Percentiles rank a stretch among this genome's conserved stretches.
phyloP scores from a whole-genome alignment of 1,140 invertebrate genomes.

The Heliconius eleuchia region DNA sequence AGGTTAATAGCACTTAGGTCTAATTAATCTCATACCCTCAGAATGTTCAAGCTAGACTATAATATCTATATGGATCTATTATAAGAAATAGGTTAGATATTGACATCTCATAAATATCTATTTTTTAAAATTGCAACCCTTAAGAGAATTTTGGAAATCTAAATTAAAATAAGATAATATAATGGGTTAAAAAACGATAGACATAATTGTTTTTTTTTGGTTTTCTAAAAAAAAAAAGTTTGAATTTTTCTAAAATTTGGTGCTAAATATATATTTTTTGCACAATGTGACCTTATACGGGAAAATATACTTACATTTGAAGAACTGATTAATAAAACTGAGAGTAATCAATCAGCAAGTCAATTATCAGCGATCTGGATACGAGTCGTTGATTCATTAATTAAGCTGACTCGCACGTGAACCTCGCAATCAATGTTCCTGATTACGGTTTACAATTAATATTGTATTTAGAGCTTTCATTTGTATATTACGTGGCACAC shows the following conservation, averaged over 20 bases:
- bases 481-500: not conserved
- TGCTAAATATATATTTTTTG: not conserved
- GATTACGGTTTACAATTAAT: conserved; percentile 4
- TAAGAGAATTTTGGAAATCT: too few species aligned
- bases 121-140: too few species aligned
- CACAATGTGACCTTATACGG: not conserved
- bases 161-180: too few species aligned
- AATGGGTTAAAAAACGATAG: too few species aligned
- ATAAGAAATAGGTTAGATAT: not conserved
- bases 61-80: not conserved
- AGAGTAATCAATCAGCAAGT: conserved; percentile 18
- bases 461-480: conserved; percentile 6
- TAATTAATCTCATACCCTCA: not conserved
- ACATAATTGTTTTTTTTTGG: too few species aligned
- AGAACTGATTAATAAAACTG: not conserved
- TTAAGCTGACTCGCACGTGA: conserved; percentile 19
- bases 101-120: too few species aligned
- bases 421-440: conserved; percentile 25
- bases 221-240: too few species aligned
- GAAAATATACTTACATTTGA: not conserved
- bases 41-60: not conserved
- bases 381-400: conserved; percentile 24
- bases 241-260: too few species aligned
- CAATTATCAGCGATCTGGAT: conserved; percentile 27
- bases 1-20: conserved; percentile 7